Evolutionary conservation across 2,888 invertebrate genomes (phyloP).

Genomic region (Athripsodes cinereus): DNA sequence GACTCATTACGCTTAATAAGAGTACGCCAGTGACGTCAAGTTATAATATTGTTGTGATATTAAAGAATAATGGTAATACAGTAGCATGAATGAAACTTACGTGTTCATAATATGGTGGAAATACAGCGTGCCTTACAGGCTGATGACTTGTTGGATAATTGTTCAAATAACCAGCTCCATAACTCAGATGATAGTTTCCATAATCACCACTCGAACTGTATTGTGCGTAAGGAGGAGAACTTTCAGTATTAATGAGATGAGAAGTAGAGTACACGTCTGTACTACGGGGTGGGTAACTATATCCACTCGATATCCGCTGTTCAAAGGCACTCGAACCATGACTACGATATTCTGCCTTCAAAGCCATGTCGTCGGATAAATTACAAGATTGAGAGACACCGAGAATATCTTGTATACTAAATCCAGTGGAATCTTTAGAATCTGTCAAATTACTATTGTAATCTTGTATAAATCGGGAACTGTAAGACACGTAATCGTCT

Average conservation of each 20-base stretch:
- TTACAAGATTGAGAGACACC: slow-evolving; percentile 43
- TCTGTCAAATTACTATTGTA: slow-evolving; percentile 33
- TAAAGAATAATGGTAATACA: too few relatives aligned
- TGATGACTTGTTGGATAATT: slow-evolving; percentile 10
- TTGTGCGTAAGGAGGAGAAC: slow-evolving; percentile 12
- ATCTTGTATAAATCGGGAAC: slow-evolving; percentile 37
- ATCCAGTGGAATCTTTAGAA: slow-evolving; percentile 46
- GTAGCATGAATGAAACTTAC: slow-evolving; percentile 16
- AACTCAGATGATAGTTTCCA: slow-evolving; percentile 3
- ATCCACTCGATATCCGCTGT: not conserved
- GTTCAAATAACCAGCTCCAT: slow-evolving; percentile 7
- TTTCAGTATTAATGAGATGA: not conserved
- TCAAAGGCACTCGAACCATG: slow-evolving; percentile 29
- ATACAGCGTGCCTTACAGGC: slow-evolving; percentile 5
- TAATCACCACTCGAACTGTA: slow-evolving; percentile 7
- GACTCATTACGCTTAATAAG: too few relatives aligned
- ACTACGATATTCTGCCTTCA: slow-evolving; percentile 39
- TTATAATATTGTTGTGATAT: too few relatives aligned
- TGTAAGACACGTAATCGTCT: slow-evolving; percentile 28
- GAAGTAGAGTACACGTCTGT: slow-evolving; percentile 4
- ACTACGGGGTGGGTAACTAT: not conserved
- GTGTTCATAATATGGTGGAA: slow-evolving; percentile 19
- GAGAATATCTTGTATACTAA: slow-evolving; percentile 48
- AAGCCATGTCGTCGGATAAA: slow-evolving; percentile 36
- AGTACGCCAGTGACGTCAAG: too few relatives aligned